Evolutionary conservation across 2,888 invertebrate genomes (phyloP).

Genomic region (Pollenia angustigena): DNA sequence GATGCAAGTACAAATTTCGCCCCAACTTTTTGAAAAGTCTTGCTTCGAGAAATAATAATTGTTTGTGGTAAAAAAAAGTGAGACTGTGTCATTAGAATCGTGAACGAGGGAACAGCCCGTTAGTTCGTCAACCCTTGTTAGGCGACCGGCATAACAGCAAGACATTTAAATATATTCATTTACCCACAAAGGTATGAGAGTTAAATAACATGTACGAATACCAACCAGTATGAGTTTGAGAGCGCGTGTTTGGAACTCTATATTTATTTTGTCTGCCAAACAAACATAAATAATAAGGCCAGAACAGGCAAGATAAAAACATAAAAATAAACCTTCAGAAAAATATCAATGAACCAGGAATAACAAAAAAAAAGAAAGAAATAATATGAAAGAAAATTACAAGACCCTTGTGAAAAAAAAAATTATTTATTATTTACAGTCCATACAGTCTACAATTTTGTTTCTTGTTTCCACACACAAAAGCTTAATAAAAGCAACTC

Average conservation of each 20-base stretch:
- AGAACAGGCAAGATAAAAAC: neutral
- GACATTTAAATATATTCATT: no score
- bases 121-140: no score
- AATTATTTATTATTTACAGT: conserved; percentile 12
- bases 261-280: conserved; percentile 55
- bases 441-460: neutral
- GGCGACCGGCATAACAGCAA: neutral
- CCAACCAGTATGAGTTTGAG: neutral
- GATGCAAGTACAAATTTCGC: no score
- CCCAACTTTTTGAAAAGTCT: no score
- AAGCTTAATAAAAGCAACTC: conserved; percentile 24
- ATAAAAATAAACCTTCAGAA: neutral
- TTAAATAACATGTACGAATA: neutral
- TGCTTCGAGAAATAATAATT: no score
- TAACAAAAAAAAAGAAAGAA: neutral
- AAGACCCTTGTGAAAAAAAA: conserved; percentile 26
- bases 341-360: conserved; percentile 56
- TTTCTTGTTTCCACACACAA: conserved; percentile 15
- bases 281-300: conserved; percentile 59
- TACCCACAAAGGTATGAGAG: neutral
- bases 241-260: conserved; percentile 33
- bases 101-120: no score
- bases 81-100: no score
- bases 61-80: no score
- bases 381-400: conserved; percentile 35